Evolutionary conservation across 2,888 invertebrate genomes (phyloP).

Genomic region (Pseudoips prasinana): DNA sequence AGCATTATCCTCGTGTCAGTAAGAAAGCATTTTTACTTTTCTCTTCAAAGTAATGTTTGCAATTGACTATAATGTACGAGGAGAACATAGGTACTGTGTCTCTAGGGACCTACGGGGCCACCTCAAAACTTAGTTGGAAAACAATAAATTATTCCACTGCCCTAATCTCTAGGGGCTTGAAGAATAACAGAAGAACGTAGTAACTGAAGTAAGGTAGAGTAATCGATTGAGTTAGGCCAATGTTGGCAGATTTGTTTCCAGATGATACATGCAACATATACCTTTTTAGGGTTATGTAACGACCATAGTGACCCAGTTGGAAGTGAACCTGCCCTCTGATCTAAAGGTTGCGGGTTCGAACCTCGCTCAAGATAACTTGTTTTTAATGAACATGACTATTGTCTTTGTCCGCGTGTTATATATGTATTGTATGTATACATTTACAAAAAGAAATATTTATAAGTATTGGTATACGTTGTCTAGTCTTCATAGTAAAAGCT

Average conservation of each 20-base stretch:
- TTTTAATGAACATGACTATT: too few species aligned
- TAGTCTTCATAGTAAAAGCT: too few species aligned
- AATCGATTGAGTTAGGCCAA: conserved; percentile 45
- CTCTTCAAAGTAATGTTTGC: conserved; percentile 36
- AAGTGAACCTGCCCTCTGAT: too few species aligned
- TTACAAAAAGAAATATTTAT: too few species aligned
- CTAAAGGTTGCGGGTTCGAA: too few species aligned
- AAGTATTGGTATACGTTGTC: too few species aligned
- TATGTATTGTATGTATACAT: too few species aligned
- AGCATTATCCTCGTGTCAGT: background rate
- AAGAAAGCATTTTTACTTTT: conserved; percentile 13
- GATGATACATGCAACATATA: too few species aligned
- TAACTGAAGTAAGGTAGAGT: conserved; percentile 31
- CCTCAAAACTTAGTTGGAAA: conserved; percentile 65
- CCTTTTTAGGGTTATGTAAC: too few species aligned
- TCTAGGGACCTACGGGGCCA: conserved; percentile 45
- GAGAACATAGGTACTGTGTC: conserved; percentile 44
- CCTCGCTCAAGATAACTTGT: too few species aligned
- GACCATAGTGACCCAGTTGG: too few species aligned
- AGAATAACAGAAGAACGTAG: conserved; percentile 63
- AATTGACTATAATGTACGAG: conserved; percentile 45
- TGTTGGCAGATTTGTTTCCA: conserved; percentile 24
- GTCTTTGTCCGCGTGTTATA: too few species aligned
- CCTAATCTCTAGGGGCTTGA: conserved; percentile 43
- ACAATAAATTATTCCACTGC: conserved; percentile 68